Evolutionary conservation across 2,888 invertebrate species (phyloP).

Genomic region (Xylophagus ater): DNA sequence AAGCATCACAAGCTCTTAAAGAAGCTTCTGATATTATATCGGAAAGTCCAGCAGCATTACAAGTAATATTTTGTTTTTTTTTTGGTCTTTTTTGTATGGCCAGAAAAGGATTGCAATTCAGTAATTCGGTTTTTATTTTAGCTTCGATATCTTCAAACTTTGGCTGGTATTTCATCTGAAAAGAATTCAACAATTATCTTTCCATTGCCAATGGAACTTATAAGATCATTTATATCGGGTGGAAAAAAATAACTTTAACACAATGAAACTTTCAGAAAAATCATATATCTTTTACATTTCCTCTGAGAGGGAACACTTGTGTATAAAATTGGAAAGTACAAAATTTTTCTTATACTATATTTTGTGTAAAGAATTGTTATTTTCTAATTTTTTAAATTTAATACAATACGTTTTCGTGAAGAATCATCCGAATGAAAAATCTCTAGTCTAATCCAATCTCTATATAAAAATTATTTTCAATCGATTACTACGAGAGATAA

Average conservation of each 20-base stretch:
- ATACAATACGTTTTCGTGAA: no score
- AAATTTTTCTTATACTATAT: not conserved
- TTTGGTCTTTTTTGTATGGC: not conserved
- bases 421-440: no score
- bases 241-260: conserved; percentile 1
- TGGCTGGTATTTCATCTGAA: conserved; percentile 84
- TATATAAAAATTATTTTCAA: no score
- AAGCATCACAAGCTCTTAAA: conserved; percentile 65
- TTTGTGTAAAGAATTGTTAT: not conserved
- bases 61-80: conserved; percentile 21
- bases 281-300: not conserved
- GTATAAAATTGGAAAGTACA: not conserved
- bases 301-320: no score
- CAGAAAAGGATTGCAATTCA: not conserved
- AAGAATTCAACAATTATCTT: conserved; percentile 93
- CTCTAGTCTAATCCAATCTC: no score
- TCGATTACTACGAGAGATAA: no score
- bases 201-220: conserved; percentile 77
- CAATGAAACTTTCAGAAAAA: not conserved
- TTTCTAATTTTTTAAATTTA: no score
- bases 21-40: conserved; percentile 74
- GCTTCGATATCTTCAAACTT: conserved; percentile 79
- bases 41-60: conserved; percentile 60
- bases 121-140: conserved; percentile 37
- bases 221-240: conserved; percentile 34